Evolutionary conservation across 2,113 vertebrate genomes (phyloP).

Genomic region (Solenodon paradoxus): DNA sequence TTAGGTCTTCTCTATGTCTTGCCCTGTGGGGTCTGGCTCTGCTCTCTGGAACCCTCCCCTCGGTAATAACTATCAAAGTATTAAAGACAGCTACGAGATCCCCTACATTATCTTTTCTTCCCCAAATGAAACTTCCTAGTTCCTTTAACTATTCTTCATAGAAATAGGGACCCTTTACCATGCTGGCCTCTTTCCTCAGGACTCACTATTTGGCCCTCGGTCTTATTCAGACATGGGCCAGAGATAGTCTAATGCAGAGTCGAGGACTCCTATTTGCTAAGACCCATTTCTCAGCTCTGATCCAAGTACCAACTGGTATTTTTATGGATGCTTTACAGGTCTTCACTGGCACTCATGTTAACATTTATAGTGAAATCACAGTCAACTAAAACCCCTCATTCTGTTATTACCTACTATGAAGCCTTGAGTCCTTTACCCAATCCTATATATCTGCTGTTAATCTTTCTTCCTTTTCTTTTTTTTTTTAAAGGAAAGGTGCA

Average conservation of each 20-base stretch:
- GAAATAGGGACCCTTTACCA: background rate
- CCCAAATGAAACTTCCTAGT: background rate
- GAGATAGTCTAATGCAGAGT: background rate
- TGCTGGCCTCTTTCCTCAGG: background rate
- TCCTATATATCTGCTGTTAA: background rate
- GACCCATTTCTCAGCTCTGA: background rate
- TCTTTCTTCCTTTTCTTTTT: too few species aligned
- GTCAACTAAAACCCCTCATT: background rate
- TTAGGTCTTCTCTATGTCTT: background rate
- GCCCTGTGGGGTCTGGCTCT: background rate
- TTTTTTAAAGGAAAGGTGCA: too few species aligned
- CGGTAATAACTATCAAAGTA: background rate
- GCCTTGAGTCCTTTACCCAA: background rate
- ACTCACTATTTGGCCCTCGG: background rate
- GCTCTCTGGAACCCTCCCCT: background rate
- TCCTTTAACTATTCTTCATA: background rate
- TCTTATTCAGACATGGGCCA: background rate
- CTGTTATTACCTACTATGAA: background rate
- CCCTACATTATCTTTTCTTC: background rate
- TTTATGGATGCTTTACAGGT: background rate
- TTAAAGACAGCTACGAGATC: background rate
- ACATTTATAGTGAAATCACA: background rate
- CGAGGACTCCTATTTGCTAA: background rate
- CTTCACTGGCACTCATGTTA: background rate
- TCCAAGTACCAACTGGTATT: background rate